A percentile compares a stretch with the other conserved stretches of the same genome.
These are phyloP conservation scores for Calliopsis andreniformis DNA, from an alignment of 1,140 invertebrate genomes.

Conservation along the genomic window DNA sequence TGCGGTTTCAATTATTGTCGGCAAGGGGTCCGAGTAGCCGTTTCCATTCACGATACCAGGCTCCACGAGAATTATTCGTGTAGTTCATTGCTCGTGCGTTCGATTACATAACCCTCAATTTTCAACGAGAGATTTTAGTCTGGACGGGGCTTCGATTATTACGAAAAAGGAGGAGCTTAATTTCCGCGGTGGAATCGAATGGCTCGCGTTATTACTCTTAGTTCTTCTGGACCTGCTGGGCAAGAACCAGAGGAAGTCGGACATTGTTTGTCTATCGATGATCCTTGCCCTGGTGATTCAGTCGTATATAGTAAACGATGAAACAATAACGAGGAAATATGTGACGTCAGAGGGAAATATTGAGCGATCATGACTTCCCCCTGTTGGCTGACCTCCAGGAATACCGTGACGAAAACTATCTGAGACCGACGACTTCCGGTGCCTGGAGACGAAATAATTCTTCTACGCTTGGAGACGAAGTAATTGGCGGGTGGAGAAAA, in stretches of 20 bases:
- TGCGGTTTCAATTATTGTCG: slow-evolving; percentile 77
- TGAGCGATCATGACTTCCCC: neutral
- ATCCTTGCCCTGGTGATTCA: slow-evolving; percentile 13
- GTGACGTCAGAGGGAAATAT: slow-evolving; percentile 22
- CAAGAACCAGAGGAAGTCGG: neutral
- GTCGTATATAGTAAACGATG: neutral
- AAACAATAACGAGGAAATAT: neutral
- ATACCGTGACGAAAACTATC: slow-evolving; percentile 32
- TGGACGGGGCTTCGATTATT: slow-evolving; percentile 20
- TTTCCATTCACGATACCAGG: slow-evolving; percentile 66
- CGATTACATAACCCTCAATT: slow-evolving; percentile 53
- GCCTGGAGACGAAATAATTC: neutral
- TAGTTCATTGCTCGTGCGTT: slow-evolving; percentile 42
- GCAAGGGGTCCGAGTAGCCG: slow-evolving; percentile 66
- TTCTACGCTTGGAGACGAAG: slow-evolving; percentile 50
- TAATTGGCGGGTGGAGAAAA: slow-evolving; percentile 51
- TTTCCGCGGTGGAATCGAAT: slow-evolving; percentile 3
- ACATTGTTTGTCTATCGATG: slow-evolving; percentile 2
- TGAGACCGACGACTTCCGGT: slow-evolving; percentile 42
- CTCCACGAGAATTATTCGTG: slow-evolving; percentile 57
- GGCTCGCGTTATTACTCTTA: neutral
- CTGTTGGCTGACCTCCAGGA: slow-evolving; percentile 41
- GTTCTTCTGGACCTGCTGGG: neutral
- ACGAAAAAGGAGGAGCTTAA: slow-evolving; percentile 11
- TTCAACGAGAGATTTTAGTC: slow-evolving; percentile 32